Evolutionary conservation across 2,113 vertebrate species (phyloP).

Genomic region (Solea senegalensis): DNA sequence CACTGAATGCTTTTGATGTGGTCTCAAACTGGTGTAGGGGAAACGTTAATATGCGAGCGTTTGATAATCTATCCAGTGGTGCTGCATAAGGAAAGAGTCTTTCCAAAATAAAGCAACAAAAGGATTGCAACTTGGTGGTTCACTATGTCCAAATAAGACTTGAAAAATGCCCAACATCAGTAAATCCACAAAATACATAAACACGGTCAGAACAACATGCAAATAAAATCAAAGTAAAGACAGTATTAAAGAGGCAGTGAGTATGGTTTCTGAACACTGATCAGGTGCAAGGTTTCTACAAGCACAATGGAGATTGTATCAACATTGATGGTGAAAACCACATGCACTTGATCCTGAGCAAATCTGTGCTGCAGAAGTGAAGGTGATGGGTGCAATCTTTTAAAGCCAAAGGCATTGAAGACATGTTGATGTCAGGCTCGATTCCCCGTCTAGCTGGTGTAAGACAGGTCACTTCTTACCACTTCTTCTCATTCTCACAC

Average conservation of each 20-base stretch:
- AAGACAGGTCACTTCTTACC: not conserved
- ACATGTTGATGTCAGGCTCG: not conserved
- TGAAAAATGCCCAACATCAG: no score
- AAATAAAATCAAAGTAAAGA: constrained; percentile 7
- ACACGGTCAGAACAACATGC: no score
- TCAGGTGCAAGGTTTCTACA: constrained; percentile 23
- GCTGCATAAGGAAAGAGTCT: no score
- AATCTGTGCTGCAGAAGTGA: constrained; percentile 25
- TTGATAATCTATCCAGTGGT: no score
- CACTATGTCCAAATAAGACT: no score
- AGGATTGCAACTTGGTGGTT: no score
- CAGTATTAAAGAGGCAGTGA: constrained; percentile 42
- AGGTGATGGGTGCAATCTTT: not conserved
- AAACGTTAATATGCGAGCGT: no score
- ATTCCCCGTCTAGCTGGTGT: not conserved
- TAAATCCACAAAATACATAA: no score
- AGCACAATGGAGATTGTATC: constrained; percentile 7
- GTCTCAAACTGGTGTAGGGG: no score
- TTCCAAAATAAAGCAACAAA: no score
- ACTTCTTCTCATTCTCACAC: constrained; percentile 11
- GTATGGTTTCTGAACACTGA: constrained; percentile 19
- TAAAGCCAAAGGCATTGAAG: constrained; percentile 6
- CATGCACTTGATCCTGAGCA: constrained; percentile 31
- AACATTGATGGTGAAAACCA: constrained; percentile 22
- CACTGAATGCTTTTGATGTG: no score